phyloP scores from a whole-genome alignment of 2,113 vertebrate species.

The Perca flavescens region DNA sequence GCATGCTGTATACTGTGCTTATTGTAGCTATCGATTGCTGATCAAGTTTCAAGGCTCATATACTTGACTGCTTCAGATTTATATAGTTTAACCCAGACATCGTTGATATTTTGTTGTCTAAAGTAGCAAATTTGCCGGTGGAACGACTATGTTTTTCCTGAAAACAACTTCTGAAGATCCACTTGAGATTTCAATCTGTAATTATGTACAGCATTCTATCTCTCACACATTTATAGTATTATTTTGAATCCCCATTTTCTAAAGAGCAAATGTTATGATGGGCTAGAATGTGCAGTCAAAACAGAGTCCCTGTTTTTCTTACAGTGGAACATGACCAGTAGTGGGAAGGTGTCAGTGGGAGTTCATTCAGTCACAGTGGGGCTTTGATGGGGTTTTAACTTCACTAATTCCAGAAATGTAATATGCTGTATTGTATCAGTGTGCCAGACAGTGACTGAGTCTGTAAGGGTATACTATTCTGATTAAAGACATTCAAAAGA shows the following conservation, averaged over 20 bases:
- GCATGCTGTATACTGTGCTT: slow-evolving; percentile 7
- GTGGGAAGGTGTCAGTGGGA: slow-evolving; percentile 5
- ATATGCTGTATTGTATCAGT: not conserved
- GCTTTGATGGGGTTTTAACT: not conserved
- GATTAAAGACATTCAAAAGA: not conserved
- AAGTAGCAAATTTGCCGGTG: slow-evolving; percentile 4
- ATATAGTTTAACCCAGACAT: not conserved
- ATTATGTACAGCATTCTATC: slow-evolving; percentile 13
- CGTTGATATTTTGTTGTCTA: slow-evolving; percentile 2
- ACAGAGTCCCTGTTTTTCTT: slow-evolving; percentile 54
- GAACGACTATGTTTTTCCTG: slow-evolving; percentile 20
- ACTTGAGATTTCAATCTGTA: slow-evolving; percentile 23
- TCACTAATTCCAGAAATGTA: not conserved
- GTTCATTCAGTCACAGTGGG: slow-evolving; percentile 16
- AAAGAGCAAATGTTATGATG: slow-evolving; percentile 61
- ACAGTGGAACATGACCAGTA: slow-evolving; percentile 19
- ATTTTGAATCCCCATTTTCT: slow-evolving; percentile 48
- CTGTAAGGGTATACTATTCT: not conserved
- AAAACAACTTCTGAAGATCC: slow-evolving; percentile 31
- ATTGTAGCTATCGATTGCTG: slow-evolving; percentile 14
- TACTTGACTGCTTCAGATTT: slow-evolving; percentile 9
- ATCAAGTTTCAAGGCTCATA: slow-evolving; percentile 9
- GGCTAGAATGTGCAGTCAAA: slow-evolving; percentile 55
- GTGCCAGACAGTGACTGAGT: not conserved
- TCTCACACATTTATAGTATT: not conserved